Evolutionary conservation across 2,797 vertebrate genomes (phyloP), one percentile per base, ranked within the genome.

Genomic region (Astyanax mexicanus): DNA sequence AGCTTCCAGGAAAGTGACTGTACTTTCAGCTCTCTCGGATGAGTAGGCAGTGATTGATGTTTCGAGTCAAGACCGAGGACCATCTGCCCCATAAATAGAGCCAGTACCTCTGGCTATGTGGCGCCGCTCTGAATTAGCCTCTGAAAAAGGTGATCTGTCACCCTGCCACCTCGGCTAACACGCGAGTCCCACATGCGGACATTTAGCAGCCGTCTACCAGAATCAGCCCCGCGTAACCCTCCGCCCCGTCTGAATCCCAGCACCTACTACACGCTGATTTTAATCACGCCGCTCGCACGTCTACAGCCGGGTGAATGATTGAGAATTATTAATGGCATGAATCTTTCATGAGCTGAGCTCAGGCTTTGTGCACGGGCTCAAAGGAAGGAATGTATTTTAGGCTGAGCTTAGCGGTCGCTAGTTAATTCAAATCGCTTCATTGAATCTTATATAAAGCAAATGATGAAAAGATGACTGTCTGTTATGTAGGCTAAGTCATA

Each of bases 71-170:
- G 49, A 74, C 51, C 68, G 79, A 76, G 49, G 58, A 69, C 54
- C 32, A 6, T 62, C 65, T 64, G 64, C 44, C 54, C 79, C 74
- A 79, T 74, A 81, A 83, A 81, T 81, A 81, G 80, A 69, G 40
- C 61, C 29, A 54, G 29, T 17, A 52, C 80, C 80, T 68, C 47
- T 58, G 64, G 80, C 72, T 51, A 72, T 58, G 51, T 15, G 38
- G 42, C 61, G 57, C 75, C 69, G 35, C 42, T 75, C 72, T 40
- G 72, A 69, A 82, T 82, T 72, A 82, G 73, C 54, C 72, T 38
- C 51, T 35, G 57, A 64, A 49, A 76, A 75, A 73, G 64, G 80
- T 65, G 57, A 79, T 79, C 77, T 4, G 21, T 82, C 76, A 81
- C 76, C 17, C 44, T 71, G 71, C 51, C 75, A 47, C 45, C 55